Evolutionary conservation across 2,888 invertebrate species (phyloP), one percentile per base, ranked within the genome.

Genomic region (Dorcus parallelipipedus): DNA sequence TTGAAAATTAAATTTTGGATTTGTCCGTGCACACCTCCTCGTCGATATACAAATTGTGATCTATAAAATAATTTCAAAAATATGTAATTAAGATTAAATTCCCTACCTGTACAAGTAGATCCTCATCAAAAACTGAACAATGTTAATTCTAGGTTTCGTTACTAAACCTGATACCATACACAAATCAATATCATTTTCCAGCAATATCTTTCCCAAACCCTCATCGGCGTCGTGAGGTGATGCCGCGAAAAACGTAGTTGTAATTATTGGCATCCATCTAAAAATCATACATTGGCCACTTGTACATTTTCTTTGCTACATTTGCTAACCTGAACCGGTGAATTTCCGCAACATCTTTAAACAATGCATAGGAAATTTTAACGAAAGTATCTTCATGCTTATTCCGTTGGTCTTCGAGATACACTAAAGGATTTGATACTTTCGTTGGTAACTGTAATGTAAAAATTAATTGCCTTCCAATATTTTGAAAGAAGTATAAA

Each of bases 291-390:
- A 6, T 33, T 5, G 6, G 26, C 26, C 26, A 33, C 6, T 33
- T 33, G 20, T 20, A 3, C 20, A 20, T 2, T 33, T 33, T 33
- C 6, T 33, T 33, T 33, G 26, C 26, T 33, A 7, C 7, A 54
- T 43, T 38, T 54, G 41, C 49, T 26, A 43, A 59, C 62, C 48
- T 57, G 45, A 60, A 62, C 14, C 52, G 47, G 42, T 62, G 62
- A 6, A 62, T 51, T 9, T 55, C 59, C 38, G 56, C 26, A 38
- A 59, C 52, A 42, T 62, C 59, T 14, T 38, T 38, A 40, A 62
- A 62, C 43, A 60, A 10, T 10, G 55, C 59, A 42, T 50, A 62
- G 50, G 58, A 56, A 7, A 60, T 52, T 60, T 60, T 57, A 39
- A 40, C 54, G 8, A 52, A 45, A 14, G 50, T 52, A n/a, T 59